A percentile compares a stretch with the other conserved stretches of the same genome.
These are phyloP conservation scores for Austrolebias charrua DNA, from an alignment of 2,797 vertebrate species.

Conservation along the genomic window DNA sequence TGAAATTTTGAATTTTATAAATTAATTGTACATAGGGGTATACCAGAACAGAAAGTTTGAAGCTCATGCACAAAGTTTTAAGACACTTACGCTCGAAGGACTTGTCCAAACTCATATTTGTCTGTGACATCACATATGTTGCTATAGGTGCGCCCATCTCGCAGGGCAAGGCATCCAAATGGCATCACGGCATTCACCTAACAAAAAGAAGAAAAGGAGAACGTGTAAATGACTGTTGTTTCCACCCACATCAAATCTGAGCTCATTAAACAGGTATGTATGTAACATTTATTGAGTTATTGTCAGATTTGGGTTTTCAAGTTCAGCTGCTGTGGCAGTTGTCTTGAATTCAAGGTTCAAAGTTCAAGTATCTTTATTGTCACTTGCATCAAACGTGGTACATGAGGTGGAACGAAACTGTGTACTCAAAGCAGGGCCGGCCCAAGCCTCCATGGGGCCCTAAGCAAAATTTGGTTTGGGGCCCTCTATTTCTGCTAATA, in stretches of 20 bases:
- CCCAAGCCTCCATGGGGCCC: too few relatives aligned
- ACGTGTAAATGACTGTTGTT: slow-evolving; percentile 5
- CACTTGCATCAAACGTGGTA: too few relatives aligned
- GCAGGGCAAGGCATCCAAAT: slow-evolving; percentile 89
- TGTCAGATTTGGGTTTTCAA: too few relatives aligned
- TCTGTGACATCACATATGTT: slow-evolving; percentile 86
- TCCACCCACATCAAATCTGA: not conserved
- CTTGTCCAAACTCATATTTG: slow-evolving; percentile 88
- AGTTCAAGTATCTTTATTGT: too few relatives aligned
- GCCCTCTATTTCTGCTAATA: too few relatives aligned
- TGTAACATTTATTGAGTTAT: too few relatives aligned
- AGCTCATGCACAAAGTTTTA: slow-evolving; percentile 26
- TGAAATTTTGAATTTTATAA: slow-evolving; percentile 14
- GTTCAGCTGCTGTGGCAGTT: too few relatives aligned
- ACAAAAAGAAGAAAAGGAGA: slow-evolving; percentile 32
- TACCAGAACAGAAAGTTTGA: not conserved
- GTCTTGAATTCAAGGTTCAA: too few relatives aligned
- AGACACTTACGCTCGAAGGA: slow-evolving; percentile 85
- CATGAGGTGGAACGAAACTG: too few relatives aligned
- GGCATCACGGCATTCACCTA: slow-evolving; percentile 86
- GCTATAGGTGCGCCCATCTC: slow-evolving; percentile 83
- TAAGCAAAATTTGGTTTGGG: too few relatives aligned
- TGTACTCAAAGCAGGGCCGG: too few relatives aligned
- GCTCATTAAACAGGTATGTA: not conserved
- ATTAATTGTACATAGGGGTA: slow-evolving; percentile 29